phyloP scores from a whole-genome alignment of 1,140 invertebrate genomes.

The Dryas iulia region DNA sequence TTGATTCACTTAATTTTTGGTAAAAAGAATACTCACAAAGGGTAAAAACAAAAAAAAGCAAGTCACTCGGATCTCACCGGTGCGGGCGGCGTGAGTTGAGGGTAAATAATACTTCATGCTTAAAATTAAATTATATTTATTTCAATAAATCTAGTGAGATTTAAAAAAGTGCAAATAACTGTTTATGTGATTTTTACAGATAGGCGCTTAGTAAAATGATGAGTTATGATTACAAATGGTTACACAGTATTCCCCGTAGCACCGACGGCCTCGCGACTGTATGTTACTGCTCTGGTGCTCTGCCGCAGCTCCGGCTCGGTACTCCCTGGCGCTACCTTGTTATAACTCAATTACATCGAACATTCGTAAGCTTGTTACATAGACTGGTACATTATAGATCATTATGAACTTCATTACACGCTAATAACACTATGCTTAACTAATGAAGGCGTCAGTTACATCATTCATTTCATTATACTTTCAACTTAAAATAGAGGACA shows the following conservation, averaged over 20 bases:
- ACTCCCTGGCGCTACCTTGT: constrained; percentile 30
- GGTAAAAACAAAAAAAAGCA: too few species aligned
- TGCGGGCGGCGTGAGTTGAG: too few species aligned
- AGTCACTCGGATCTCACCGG: too few species aligned
- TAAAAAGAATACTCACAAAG: too few species aligned
- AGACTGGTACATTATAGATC: not conserved
- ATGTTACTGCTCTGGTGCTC: too few species aligned
- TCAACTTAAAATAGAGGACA: not conserved
- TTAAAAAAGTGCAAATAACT: constrained; percentile 73
- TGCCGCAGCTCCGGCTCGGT: not conserved
- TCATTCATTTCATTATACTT: not conserved
- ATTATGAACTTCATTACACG: not conserved
- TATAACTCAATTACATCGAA: constrained; percentile 51
- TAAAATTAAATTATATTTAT: constrained; percentile 38
- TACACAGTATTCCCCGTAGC: not conserved
- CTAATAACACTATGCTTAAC: constrained; percentile 16
- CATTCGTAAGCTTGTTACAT: constrained; percentile 57
- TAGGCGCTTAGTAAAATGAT: constrained; percentile 3
- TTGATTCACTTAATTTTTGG: too few species aligned
- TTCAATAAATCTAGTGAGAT: constrained; percentile 45
- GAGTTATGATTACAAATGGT: not conserved
- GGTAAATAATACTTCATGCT: not conserved
- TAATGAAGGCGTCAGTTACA: constrained; percentile 19
- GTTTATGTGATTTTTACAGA: constrained; percentile 35
- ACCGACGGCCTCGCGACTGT: too few species aligned